phyloP scores from a whole-genome alignment of 2,797 vertebrate genomes.

The Rousettus madagascariensis region DNA sequence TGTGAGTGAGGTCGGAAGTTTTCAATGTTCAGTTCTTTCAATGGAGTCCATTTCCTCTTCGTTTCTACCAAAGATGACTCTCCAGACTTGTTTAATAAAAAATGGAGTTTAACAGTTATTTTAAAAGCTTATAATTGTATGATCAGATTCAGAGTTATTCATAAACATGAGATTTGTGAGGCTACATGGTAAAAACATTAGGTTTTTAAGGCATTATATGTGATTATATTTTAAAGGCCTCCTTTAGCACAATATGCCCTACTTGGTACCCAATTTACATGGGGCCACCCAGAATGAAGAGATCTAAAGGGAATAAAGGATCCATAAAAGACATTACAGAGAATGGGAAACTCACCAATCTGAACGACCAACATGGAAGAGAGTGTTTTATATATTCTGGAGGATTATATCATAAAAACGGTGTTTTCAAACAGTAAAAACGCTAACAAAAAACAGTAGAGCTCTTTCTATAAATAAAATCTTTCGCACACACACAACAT shows the following conservation, averaged over 20 bases:
- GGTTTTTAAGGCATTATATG: background rate
- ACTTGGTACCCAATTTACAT: background rate
- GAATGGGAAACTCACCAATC: background rate
- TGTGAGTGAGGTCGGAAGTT: background rate
- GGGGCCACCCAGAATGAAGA: background rate
- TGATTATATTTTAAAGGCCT: background rate
- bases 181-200: background rate
- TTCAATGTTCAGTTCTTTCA: conserved; percentile 3
- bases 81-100: conserved; percentile 1
- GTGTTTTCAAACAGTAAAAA: background rate
- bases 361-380: background rate
- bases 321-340: background rate
- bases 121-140: conserved; percentile 3
- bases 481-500: rapidly evolving
- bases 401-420: background rate
- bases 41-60: background rate
- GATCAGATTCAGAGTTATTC: background rate
- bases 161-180: background rate
- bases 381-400: background rate
- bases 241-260: background rate
- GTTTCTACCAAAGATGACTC: conserved; percentile 17
- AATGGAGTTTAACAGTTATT: background rate
- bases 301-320: background rate
- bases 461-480: background rate
- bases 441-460: background rate